Conservation (phyloP, 2,113 vertebrate genomes). For the Sphaerodactylus townsendi region DNA sequence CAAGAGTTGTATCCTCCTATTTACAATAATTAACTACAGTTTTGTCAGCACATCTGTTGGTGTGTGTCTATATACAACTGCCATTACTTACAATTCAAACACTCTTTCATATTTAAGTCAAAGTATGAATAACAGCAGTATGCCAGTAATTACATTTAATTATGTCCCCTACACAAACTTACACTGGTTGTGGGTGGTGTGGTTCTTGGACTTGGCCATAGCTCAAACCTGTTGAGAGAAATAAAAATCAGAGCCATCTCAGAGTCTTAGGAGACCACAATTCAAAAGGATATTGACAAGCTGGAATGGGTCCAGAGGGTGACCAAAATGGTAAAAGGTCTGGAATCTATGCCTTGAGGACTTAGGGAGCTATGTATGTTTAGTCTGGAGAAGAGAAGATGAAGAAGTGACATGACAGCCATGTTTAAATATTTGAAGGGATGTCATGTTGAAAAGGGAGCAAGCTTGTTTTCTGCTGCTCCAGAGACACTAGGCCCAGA, state of each 20-base stretch:
- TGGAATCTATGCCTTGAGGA: no score
- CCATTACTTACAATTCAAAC: background rate
- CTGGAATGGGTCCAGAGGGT: no score
- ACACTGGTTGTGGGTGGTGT: conserved; percentile 98
- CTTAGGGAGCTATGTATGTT: no score
- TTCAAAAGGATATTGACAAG: no score
- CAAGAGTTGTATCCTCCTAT: background rate
- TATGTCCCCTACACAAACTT: conserved; percentile 63
- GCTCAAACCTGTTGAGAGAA: conserved; percentile 56
- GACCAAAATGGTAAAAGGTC: no score
- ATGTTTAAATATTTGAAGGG: no score
- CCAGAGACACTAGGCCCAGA: no score
- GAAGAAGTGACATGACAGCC: no score
- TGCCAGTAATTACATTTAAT: background rate
- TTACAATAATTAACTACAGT: background rate
- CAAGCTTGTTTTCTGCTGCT: no score
- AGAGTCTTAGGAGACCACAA: no score
- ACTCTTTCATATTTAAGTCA: background rate
- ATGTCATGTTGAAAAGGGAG: no score
- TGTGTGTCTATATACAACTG: background rate
- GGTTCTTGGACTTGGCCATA: conserved; percentile 99
- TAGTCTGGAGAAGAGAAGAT: no score
- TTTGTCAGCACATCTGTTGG: background rate
- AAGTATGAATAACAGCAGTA: background rate
- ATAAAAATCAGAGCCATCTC: background rate